Conservation (phyloP, 1,140 invertebrate species). For the Palaemon carinicauda region DNA sequence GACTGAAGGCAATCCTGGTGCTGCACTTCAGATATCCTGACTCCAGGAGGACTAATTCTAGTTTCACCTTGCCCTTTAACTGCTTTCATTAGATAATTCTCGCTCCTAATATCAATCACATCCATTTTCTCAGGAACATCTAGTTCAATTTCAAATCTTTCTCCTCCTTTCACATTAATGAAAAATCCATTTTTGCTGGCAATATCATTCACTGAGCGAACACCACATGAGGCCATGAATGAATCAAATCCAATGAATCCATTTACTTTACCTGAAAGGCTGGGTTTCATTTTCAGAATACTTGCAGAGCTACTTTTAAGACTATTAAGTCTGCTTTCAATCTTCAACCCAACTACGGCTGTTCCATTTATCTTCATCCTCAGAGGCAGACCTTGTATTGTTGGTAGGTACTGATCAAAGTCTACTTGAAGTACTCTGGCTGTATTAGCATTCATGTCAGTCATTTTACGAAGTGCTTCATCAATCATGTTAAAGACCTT, state of each 20-base stretch:
- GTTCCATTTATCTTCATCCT: not conserved
- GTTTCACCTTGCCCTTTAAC: not conserved
- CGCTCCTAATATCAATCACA: constrained; percentile 5
- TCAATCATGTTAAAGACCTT: not conserved
- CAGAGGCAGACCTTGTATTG: constrained; percentile 27
- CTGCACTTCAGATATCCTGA: not conserved
- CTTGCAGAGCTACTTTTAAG: not conserved
- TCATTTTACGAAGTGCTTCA: not conserved
- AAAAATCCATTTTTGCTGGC: not conserved
- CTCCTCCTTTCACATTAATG: not conserved
- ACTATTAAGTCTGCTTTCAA: not conserved
- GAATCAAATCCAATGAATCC: constrained; percentile 31
- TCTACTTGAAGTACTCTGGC: not conserved
- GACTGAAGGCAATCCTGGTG: not conserved
- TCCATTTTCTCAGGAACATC: constrained; percentile 35
- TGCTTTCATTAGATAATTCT: constrained; percentile 26
- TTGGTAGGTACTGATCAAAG: constrained; percentile 15
- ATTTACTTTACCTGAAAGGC: constrained; percentile 3
- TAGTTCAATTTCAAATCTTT: not conserved
- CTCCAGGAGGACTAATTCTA: constrained; percentile 15
- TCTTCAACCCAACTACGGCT: not conserved
- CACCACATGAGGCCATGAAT: not conserved
- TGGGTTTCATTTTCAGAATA: not conserved
- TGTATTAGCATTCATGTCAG: not conserved
- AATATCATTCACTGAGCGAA: constrained; percentile 2